These are phyloP conservation scores for Nasonia vitripennis DNA, from an alignment of 1,140 invertebrate species.

Conservation along the genomic window DNA sequence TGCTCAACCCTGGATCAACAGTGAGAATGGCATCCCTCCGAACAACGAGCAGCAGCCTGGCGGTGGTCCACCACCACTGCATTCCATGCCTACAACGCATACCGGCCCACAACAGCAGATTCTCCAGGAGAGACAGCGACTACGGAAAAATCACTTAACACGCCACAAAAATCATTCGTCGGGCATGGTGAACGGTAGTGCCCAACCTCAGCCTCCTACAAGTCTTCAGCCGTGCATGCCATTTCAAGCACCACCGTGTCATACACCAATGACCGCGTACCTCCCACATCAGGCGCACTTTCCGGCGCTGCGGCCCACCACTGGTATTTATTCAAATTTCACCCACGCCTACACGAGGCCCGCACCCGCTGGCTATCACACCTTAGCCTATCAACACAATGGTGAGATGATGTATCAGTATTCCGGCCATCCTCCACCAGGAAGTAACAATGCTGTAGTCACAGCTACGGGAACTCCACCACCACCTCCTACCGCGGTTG, in stretches of 20 bases:
- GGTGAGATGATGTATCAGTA: constrained; percentile 75
- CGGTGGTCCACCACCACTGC: constrained; percentile 67
- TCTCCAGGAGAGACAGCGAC: constrained; percentile 63
- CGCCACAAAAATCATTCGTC: constrained; percentile 66
- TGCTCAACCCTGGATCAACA: constrained; percentile 66
- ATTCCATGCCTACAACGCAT: constrained; percentile 65
- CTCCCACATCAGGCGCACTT: constrained; percentile 71
- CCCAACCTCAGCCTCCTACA: constrained; percentile 53
- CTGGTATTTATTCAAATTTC: constrained; percentile 72
- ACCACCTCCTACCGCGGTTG: constrained; percentile 69
- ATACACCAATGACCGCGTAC: constrained; percentile 70
- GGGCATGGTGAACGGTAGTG: constrained; percentile 69
- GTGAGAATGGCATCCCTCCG: constrained; percentile 42
- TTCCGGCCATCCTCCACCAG: constrained; percentile 72
- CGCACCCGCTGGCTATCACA: constrained; percentile 71
- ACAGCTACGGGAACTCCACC: constrained; percentile 62
- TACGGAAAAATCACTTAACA: constrained; percentile 67
- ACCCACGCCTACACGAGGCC: constrained; percentile 71
- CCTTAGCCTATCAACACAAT: constrained; percentile 69
- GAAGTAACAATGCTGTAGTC: constrained; percentile 47
- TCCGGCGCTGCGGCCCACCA: constrained; percentile 67
- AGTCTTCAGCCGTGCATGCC: constrained; percentile 59
- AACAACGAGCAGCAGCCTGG: constrained; percentile 55
- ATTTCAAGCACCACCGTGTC: constrained; percentile 66
- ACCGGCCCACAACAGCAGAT: constrained; percentile 57